These are phyloP conservation scores for Pyralis farinalis DNA, from an alignment of 2,888 invertebrate genomes.

Conservation along the genomic window DNA sequence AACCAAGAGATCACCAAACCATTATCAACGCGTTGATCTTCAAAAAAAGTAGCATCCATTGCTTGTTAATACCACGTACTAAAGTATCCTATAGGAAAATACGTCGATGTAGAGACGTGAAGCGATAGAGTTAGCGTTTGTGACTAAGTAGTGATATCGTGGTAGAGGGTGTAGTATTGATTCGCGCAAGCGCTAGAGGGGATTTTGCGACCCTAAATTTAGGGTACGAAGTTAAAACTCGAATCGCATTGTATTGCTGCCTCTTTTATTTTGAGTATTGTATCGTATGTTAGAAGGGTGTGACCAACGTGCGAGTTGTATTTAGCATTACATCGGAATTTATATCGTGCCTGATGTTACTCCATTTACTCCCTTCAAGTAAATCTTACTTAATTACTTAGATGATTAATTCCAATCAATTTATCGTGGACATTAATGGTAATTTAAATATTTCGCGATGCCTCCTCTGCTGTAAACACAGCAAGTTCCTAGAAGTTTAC, in stretches of 20 bases:
- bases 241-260: conserved; percentile 18
- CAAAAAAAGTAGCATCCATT: conserved; percentile 25
- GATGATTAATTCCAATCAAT: too few relatives aligned
- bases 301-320: not conserved
- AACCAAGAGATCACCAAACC: conserved; percentile 40
- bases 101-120: not conserved
- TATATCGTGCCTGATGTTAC: not conserved
- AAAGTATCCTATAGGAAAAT: not conserved
- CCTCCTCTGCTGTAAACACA: too few relatives aligned
- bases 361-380: conserved; percentile 1
- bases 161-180: conserved; percentile 54
- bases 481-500: too few relatives aligned
- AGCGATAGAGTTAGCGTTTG: not conserved
- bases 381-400: not conserved
- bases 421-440: too few relatives aligned
- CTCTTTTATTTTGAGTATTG: conserved; percentile 24
- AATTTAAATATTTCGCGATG: too few relatives aligned
- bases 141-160: conserved; percentile 11
- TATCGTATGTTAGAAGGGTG: conserved; percentile 4
- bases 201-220: conserved; percentile 43
- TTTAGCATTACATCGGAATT: conserved; percentile 5
- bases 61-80: conserved; percentile 18
- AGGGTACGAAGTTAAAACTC: conserved; percentile 34
- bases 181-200: conserved; percentile 67
- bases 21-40: not conserved